phyloP scores from a whole-genome alignment of 2,888 invertebrate species.

The Biston betularia region DNA sequence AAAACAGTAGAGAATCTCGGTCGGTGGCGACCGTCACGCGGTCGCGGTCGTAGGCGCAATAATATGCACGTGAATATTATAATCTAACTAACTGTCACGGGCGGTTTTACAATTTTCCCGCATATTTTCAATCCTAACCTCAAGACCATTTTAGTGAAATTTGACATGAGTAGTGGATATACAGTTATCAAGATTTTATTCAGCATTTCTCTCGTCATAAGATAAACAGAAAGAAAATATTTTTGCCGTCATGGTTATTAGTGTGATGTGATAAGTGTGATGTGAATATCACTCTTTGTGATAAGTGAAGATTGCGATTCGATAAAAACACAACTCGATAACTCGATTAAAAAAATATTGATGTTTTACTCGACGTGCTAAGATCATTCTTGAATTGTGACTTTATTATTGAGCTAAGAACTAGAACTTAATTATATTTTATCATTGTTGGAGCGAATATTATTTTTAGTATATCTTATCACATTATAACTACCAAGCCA shows the following conservation, averaged over 20 bases:
- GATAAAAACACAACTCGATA: no score
- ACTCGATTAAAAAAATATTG: no score
- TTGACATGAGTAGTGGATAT: no score
- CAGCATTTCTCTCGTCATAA: background rate
- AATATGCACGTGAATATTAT: conserved; percentile 38
- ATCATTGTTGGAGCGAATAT: background rate
- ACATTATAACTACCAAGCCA: background rate
- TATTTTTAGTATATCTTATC: background rate
- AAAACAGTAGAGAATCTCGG: conserved; percentile 81
- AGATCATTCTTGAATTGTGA: no score
- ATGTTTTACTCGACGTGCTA: no score
- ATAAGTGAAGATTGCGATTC: background rate
- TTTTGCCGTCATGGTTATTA: background rate
- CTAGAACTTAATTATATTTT: background rate
- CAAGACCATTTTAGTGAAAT: background rate
- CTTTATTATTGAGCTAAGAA: no score
- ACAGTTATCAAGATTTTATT: background rate
- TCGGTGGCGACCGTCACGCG: conserved; percentile 51
- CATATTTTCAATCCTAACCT: no score
- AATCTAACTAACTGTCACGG: conserved; percentile 52
- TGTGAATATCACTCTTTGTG: background rate
- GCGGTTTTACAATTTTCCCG: background rate
- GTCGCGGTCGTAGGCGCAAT: conserved; percentile 58
- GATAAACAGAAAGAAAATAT: background rate
- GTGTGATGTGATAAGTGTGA: background rate